Conservation (phyloP, 2,888 invertebrate species). For the Apamea crenata region DNA sequence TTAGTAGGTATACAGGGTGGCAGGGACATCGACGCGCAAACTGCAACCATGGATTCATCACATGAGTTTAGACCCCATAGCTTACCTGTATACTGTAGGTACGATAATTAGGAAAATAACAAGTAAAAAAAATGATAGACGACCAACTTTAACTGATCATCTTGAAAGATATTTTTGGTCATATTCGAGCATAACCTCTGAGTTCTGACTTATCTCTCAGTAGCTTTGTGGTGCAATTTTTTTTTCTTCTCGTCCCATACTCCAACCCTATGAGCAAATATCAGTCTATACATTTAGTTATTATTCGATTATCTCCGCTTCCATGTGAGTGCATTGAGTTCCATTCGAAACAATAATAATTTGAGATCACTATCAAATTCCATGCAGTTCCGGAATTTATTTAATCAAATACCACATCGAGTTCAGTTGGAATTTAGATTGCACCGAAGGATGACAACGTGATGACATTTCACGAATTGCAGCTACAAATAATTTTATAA, state of each 20-base stretch:
- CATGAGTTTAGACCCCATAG: too few relatives aligned
- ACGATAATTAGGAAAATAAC: background rate
- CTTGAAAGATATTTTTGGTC: background rate
- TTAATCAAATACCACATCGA: conserved; percentile 8
- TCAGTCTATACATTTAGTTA: background rate
- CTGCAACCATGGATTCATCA: too few relatives aligned
- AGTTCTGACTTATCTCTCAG: too few relatives aligned
- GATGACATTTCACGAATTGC: conserved; percentile 1
- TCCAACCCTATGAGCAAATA: background rate
- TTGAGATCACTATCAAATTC: conserved; percentile 2
- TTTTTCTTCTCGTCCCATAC: background rate
- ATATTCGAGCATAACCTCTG: background rate
- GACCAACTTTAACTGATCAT: background rate
- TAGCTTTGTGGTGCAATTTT: too few relatives aligned
- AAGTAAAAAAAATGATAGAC: background rate
- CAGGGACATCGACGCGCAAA: too few relatives aligned
- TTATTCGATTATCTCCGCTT: background rate
- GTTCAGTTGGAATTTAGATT: conserved; percentile 2
- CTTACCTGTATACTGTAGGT: background rate
- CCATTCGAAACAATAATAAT: background rate
- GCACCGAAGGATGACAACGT: conserved; percentile 2
- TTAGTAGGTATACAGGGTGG: too few relatives aligned
- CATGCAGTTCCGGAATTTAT: conserved; percentile 2
- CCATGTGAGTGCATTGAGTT: background rate
- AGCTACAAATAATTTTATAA: background rate